phyloP scores from a whole-genome alignment of 2,888 invertebrate genomes.

The Drosophila borborema region DNA sequence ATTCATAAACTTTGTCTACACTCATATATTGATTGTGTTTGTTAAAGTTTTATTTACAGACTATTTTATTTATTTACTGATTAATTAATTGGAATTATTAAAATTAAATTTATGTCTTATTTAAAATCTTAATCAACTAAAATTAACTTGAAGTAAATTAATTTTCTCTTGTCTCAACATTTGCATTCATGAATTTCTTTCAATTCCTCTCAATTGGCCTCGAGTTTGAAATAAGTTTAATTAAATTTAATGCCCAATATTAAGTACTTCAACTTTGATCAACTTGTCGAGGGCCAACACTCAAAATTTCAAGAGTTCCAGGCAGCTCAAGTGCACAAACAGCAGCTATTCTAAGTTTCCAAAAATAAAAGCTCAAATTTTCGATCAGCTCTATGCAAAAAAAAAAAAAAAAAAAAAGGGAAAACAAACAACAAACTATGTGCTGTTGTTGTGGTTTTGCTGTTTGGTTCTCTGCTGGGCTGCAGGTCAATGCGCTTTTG shows the following conservation, averaged over 20 bases:
- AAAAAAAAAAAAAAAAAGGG: neutral
- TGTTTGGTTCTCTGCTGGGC: constrained; percentile 4
- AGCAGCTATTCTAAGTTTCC: constrained; percentile 4
- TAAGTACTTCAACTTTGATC: neutral
- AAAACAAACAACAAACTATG: constrained; percentile 19
- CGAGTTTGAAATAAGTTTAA: neutral
- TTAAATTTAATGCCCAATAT: neutral
- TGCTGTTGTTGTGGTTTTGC: constrained; percentile 10
- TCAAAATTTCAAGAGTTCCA: neutral
- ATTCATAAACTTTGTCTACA: too few species aligned
- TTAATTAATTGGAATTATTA: too few species aligned
- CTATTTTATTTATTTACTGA: too few species aligned
- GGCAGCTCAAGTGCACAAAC: neutral
- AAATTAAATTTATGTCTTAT: too few species aligned
- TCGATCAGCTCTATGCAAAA: neutral
- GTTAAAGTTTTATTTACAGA: too few species aligned
- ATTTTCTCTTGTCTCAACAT: neutral
- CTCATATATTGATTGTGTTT: too few species aligned
- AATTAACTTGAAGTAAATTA: neutral
- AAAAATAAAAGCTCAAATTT: constrained; percentile 4
- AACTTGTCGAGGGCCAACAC: neutral
- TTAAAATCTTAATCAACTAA: too few species aligned
- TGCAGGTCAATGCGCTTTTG: constrained; percentile 72
- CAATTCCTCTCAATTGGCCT: neutral
- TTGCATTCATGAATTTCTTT: neutral